Percentiles rank a stretch among this genome's conserved stretches.
phyloP scores from a whole-genome alignment of 2,113 vertebrate genomes.

The Caranx ignobilis region DNA sequence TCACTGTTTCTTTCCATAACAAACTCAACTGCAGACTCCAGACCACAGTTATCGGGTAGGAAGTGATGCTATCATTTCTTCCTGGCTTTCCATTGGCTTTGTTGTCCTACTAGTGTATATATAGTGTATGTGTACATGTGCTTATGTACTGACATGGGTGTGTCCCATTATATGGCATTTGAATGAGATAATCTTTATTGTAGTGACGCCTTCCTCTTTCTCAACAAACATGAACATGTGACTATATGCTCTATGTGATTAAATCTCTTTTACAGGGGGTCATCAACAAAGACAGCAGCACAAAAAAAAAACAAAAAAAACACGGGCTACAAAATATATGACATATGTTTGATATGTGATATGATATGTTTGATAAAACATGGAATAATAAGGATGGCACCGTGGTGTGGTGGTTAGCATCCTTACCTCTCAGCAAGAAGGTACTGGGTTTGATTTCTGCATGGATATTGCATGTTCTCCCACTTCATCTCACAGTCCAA shows the following conservation, averaged over 20 bases:
- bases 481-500: too few species aligned
- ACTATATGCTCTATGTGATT: too few species aligned
- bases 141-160: background rate
- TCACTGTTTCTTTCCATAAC: conserved; percentile 45
- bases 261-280: background rate
- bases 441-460: too few species aligned
- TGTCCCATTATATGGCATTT: background rate
- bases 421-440: too few species aligned
- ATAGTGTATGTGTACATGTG: conserved; percentile 4
- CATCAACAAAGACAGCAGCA: background rate
- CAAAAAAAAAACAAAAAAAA: background rate
- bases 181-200: background rate
- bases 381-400: too few species aligned
- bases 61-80: conserved; percentile 69
- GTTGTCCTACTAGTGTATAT: conserved; percentile 18
- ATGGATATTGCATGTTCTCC: too few species aligned
- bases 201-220: background rate
- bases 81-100: conserved; percentile 44
- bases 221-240: background rate
- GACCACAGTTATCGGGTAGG: conserved; percentile 47
- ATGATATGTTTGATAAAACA: too few species aligned
- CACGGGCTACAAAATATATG: background rate
- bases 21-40: conserved; percentile 29
- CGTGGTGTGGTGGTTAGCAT: too few species aligned
- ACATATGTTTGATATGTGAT: too few species aligned